These are phyloP conservation scores for Eubasilissa regina DNA, from an alignment of 1,140 invertebrate genomes.

Conservation along the genomic window DNA sequence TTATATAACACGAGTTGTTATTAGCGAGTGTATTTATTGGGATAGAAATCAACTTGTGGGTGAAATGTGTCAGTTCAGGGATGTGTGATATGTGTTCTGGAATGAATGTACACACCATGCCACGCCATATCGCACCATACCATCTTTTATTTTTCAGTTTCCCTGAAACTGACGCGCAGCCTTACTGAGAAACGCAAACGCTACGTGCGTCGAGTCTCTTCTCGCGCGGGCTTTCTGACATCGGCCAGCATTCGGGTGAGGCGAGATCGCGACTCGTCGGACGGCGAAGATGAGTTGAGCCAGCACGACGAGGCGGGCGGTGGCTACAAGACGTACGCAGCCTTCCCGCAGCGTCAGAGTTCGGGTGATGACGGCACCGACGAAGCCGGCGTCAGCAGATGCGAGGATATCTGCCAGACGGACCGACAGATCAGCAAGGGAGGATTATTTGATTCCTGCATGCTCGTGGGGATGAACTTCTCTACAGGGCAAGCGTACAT, in stretches of 20 bases:
- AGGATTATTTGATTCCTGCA: slow-evolving; percentile 77
- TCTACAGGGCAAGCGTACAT: slow-evolving; percentile 76
- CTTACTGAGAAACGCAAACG: slow-evolving; percentile 76
- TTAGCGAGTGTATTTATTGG: too few species aligned
- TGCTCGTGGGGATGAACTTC: slow-evolving; percentile 78
- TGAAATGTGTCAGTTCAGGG: too few species aligned
- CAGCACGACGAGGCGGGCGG: neutral
- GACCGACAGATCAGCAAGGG: slow-evolving; percentile 61
- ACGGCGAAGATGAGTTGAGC: neutral
- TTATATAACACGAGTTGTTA: neutral
- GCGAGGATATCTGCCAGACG: slow-evolving; percentile 65
- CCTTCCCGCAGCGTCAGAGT: slow-evolving; percentile 47
- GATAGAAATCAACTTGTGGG: too few species aligned
- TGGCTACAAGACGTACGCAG: slow-evolving; percentile 59
- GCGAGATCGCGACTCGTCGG: neutral
- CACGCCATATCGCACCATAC: too few species aligned
- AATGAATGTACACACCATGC: too few species aligned
- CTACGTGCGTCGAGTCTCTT: slow-evolving; percentile 75
- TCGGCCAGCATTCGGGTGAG: neutral
- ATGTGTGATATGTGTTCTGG: too few species aligned
- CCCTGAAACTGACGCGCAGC: slow-evolving; percentile 68
- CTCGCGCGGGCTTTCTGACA: slow-evolving; percentile 62
- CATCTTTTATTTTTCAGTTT: slow-evolving; percentile 65
- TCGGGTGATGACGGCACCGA: neutral
- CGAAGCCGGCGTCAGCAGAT: slow-evolving; percentile 55